phyloP scores from a whole-genome alignment of 2,113 vertebrate genomes.

The Macrotis lagotis region DNA sequence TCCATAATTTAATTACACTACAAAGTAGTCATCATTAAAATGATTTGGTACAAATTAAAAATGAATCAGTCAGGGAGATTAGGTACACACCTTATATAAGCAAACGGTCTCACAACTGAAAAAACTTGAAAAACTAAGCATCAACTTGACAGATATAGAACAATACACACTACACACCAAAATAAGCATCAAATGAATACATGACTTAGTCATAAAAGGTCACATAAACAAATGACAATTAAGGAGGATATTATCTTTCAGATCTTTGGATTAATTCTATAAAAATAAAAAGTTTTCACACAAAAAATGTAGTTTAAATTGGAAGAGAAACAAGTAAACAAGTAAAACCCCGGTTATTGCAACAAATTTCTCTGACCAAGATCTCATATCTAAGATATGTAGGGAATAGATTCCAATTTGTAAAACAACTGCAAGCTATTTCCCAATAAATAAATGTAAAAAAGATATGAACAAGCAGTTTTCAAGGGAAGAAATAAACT shows the following conservation, averaged over 20 bases:
- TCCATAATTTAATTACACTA: background rate
- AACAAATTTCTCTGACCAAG: background rate
- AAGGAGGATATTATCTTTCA: background rate
- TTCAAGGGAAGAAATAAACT: background rate
- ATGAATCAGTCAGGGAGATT: background rate
- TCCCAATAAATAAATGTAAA: background rate
- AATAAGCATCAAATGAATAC: background rate
- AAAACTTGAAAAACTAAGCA: background rate
- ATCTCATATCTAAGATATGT: background rate
- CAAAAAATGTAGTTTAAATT: background rate
- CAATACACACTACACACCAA: background rate
- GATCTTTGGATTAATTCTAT: background rate
- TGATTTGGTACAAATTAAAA: background rate
- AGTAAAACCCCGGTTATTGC: background rate
- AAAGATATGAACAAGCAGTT: background rate
- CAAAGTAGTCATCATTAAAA: background rate
- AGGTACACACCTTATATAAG: background rate
- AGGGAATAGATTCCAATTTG: background rate
- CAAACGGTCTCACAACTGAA: background rate
- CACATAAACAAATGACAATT: background rate
- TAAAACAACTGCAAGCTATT: background rate
- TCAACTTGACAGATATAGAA: background rate
- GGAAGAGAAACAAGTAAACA: background rate
- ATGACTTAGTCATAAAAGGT: background rate
- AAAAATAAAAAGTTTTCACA: background rate